A percentile compares a stretch with the other conserved stretches of the same genome.
Conservation (phyloP, 2,888 invertebrate species). For the Sarcophaga carnaria region DNA sequence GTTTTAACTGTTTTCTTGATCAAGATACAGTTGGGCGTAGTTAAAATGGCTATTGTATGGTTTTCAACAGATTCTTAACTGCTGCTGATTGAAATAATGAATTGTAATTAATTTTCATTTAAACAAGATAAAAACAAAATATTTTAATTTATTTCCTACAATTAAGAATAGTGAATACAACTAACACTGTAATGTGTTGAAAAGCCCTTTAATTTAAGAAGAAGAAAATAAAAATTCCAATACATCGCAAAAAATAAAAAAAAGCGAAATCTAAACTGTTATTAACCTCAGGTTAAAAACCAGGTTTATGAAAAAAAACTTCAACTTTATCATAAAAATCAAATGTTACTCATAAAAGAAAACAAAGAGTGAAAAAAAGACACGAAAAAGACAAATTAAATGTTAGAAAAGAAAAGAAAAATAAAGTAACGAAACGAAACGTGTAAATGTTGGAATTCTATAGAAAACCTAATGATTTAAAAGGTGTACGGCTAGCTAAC, state of each 20-base stretch:
- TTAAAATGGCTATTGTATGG: no score
- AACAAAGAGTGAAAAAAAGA: constrained; percentile 38
- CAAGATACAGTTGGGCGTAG: no score
- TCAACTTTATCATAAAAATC: constrained; percentile 3
- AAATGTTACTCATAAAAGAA: constrained; percentile 19
- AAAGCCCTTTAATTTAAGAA: background rate
- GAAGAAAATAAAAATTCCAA: background rate
- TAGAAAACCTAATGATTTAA: constrained; percentile 19
- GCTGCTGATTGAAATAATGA: no score
- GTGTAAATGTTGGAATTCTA: constrained; percentile 18
- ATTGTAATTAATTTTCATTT: no score
- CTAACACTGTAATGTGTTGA: no score
- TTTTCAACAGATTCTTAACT: no score
- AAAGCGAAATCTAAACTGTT: constrained; percentile 32
- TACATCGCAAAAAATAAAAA: background rate
- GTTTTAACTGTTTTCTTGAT: no score
- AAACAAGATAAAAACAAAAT: no score
- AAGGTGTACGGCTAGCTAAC: background rate
- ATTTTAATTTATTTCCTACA: no score
- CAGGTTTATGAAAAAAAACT: constrained; percentile 4
- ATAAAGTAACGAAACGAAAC: constrained; percentile 11
- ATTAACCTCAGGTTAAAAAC: constrained; percentile 52
- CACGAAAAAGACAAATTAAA: constrained; percentile 28
- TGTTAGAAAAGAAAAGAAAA: constrained; percentile 15
- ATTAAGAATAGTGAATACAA: no score